phyloP scores from a whole-genome alignment of 2,888 invertebrate genomes.

The Heterodera filipjevi region DNA sequence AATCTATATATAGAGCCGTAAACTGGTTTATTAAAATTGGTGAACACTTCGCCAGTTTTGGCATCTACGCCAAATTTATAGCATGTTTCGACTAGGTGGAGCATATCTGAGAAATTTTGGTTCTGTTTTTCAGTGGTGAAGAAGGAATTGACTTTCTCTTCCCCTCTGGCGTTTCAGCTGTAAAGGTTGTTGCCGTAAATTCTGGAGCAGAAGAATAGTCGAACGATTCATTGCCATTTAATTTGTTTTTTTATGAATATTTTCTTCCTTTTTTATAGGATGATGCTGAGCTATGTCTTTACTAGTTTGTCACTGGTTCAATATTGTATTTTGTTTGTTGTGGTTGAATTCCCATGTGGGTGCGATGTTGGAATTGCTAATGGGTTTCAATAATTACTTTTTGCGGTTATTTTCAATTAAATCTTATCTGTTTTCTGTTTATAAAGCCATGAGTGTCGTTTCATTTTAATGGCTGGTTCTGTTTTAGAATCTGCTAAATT shows the following conservation, averaged over 20 bases:
- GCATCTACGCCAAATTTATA: no score
- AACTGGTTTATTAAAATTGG: no score
- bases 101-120: no score
- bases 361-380: not conserved
- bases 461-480: not conserved
- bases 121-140: no score
- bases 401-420: slow-evolving; percentile 17
- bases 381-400: slow-evolving; percentile 5
- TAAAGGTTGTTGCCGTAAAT: no score
- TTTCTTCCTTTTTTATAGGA: not conserved
- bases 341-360: not conserved
- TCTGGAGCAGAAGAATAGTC: no score
- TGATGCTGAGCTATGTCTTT: no score
- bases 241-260: not conserved
- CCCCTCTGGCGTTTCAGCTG: no score
- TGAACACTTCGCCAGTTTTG: no score
- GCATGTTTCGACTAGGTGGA: no score
- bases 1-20: no score
- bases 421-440: slow-evolving; percentile 3
- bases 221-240: not conserved
- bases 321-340: not conserved
- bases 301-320: not conserved
- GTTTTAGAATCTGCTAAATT: not conserved
- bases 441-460: slow-evolving; percentile 4
- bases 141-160: no score